Base-by-base conservation (phyloP, 1,140 invertebrate species). In the Nasonia giraulti region DNA sequence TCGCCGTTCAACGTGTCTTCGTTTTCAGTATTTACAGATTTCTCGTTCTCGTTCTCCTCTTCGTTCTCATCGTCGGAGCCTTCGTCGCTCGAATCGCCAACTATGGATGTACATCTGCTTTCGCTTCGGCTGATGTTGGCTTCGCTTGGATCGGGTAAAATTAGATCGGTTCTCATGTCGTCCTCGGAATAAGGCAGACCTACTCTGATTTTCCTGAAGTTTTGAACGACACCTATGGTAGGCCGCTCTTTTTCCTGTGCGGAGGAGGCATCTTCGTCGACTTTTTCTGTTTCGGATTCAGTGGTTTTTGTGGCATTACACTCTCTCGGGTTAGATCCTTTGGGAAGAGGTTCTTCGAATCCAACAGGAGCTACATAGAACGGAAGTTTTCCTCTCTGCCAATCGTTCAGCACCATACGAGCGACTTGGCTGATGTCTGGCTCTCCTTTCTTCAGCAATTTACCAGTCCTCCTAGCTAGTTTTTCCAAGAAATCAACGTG, bases 401-500 rank as follows among this genome's bases (percentile, higher is more conserved):
- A 99, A 92, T 99, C 99, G 94, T 99, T 99, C 0, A 99, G 93
- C 4, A 99, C 95, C 97, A 99, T 99, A 91, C 97, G 97, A 0
- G 99, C 96, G 20, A 97, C 96, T 75, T 96, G 96, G 75, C 94
- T 93, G 14, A 99, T 94, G 93, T 99, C 98, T 14, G 99, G 98
- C 92, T 99, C 98, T 37, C 98, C 99, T 88, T 98, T 98, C 92
- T 99, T 99, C 2, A 99, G 91, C 69, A 99, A 93, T 93, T 98
- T 99, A 14, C 99, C 99, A 40, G 94, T 95, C 88, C 96, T 95
- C 75, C 94, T 94, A 0, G 98, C 98, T 82, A 99, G 90, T 92
- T 99, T 97, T 90, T 99, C 98, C 73, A 99, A 92, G 92, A 99
- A 99, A 89, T 99, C 97, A 73, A 96, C 95, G 33, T 96, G 92